phyloP scores from a whole-genome alignment of 2,888 invertebrate species.

The Empis stercorea region DNA sequence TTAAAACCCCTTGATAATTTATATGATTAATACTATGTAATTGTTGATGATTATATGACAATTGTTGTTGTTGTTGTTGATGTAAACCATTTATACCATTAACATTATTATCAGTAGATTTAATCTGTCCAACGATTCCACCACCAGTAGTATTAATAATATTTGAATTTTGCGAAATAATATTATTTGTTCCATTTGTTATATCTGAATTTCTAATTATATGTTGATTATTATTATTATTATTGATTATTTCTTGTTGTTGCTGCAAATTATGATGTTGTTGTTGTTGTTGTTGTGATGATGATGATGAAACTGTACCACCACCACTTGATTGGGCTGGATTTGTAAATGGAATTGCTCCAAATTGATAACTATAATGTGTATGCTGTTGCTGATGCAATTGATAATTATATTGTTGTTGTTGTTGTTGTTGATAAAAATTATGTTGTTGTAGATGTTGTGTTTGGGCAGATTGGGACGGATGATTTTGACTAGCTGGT shows the following conservation, averaged over 20 bases:
- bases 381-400: slow-evolving; percentile 27
- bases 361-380: slow-evolving; percentile 8
- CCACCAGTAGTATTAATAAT: slow-evolving; percentile 7
- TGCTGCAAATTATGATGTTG: slow-evolving; percentile 20
- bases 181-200: slow-evolving; percentile 14
- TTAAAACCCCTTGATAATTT: slow-evolving; percentile 14
- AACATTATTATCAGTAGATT: slow-evolving; percentile 2
- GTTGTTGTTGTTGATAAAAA: slow-evolving; percentile 16
- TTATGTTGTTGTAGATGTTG: slow-evolving; percentile 37
- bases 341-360: too few relatives aligned
- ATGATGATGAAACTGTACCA: background rate
- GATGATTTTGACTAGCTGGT: slow-evolving; percentile 65
- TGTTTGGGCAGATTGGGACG: slow-evolving; percentile 38
- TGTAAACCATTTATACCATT: slow-evolving; percentile 10
- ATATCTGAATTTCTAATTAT: slow-evolving; percentile 7
- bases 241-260: slow-evolving; percentile 23
- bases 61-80: slow-evolving; percentile 5
- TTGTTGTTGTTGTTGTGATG: slow-evolving; percentile 16
- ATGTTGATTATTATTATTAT: slow-evolving; percentile 7
- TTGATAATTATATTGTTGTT: slow-evolving; percentile 37
- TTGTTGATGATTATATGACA: slow-evolving; percentile 13
- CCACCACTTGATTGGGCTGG: background rate
- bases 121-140: slow-evolving; percentile 11
- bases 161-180: too few relatives aligned
- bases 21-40: slow-evolving; percentile 13